Conservation (phyloP, 2,888 invertebrate species). For the Ormyrus nitidulus region DNA sequence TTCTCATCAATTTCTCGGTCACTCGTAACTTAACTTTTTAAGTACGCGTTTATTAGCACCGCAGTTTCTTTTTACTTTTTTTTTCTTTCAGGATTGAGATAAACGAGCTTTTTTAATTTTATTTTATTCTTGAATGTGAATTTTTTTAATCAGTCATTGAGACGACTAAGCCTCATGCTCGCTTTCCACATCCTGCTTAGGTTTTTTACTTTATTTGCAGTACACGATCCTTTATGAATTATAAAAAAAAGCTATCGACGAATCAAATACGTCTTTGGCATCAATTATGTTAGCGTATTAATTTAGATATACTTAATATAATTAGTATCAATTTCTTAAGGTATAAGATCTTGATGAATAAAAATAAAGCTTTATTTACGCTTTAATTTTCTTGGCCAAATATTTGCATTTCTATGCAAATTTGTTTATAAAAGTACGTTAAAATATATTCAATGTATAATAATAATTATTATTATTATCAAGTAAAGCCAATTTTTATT, state of each 20-base stretch:
- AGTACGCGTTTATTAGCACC: conserved; percentile 73
- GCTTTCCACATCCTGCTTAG: conserved; percentile 1
- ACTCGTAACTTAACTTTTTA: conserved; percentile 62
- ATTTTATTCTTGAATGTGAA: conserved; percentile 13
- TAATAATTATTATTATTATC: not conserved
- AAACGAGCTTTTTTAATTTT: conserved; percentile 21
- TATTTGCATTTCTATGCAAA: too few relatives aligned
- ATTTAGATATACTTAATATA: not conserved
- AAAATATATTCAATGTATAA: not conserved
- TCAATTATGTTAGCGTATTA: conserved; percentile 9
- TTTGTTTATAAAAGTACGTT: not conserved
- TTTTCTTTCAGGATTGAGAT: conserved; percentile 57
- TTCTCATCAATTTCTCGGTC: not conserved
- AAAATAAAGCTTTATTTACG: too few relatives aligned
- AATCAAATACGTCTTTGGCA: conserved; percentile 40
- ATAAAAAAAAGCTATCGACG: conserved; percentile 30
- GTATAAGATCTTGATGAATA: too few relatives aligned
- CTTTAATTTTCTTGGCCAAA: too few relatives aligned
- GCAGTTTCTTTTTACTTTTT: conserved; percentile 65
- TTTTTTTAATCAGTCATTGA: conserved; percentile 27
- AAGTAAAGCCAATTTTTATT: not conserved
- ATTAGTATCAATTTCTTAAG: not conserved
- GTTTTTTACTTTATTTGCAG: conserved; percentile 4
- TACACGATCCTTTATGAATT: conserved; percentile 10
- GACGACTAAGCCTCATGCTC: not conserved